Conservation (phyloP, 2,888 invertebrate species). For the Dioctria rufipes region DNA sequence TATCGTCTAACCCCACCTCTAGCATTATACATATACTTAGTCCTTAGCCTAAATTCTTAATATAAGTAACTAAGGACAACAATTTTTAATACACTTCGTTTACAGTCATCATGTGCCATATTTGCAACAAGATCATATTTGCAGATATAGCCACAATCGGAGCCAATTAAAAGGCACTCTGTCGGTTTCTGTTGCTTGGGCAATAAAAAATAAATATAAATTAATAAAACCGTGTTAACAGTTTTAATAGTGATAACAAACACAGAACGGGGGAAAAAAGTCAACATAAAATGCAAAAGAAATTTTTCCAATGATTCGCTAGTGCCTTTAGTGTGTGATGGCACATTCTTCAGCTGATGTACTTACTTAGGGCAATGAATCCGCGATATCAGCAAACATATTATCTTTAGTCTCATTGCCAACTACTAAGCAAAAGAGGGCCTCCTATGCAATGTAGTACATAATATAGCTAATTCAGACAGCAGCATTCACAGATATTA, state of each 20-base stretch:
- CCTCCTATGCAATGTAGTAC: background rate
- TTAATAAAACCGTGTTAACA: slow-evolving; percentile 30
- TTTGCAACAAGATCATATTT: background rate
- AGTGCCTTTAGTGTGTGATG: background rate
- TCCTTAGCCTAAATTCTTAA: too few species aligned
- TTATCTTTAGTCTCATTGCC: slow-evolving; percentile 1
- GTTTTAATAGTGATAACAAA: slow-evolving; percentile 35
- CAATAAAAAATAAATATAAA: slow-evolving; percentile 28
- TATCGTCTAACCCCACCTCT: too few species aligned
- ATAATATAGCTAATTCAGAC: background rate
- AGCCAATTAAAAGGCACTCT: slow-evolving; percentile 11
- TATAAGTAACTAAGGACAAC: too few species aligned
- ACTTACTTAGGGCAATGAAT: slow-evolving; percentile 3
- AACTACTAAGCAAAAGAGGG: background rate
- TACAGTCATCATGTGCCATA: too few species aligned
- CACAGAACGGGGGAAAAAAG: background rate
- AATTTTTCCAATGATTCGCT: background rate
- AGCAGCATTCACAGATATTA: too few species aligned
- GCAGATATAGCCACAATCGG: slow-evolving; percentile 4
- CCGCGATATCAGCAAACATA: background rate
- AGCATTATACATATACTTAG: too few species aligned
- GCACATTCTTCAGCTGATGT: background rate
- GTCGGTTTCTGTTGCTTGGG: slow-evolving; percentile 34
- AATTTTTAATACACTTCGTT: too few species aligned
- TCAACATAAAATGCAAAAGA: background rate